Conservation (phyloP, 1,140 invertebrate species). For the Andrena cerasifolii region DNA sequence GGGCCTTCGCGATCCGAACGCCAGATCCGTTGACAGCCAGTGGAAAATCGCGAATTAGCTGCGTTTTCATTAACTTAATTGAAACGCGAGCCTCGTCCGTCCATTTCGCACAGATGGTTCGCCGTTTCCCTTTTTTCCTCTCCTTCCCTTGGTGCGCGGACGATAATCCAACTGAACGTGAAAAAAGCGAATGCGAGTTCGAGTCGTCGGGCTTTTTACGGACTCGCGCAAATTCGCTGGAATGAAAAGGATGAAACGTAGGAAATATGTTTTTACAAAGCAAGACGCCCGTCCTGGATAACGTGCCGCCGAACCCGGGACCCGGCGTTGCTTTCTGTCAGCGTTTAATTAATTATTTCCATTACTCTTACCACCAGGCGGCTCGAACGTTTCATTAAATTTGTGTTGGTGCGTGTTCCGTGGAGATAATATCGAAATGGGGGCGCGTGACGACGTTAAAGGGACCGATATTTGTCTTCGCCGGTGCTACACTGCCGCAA, state of each 20-base stretch:
- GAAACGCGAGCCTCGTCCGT: constrained; percentile 13
- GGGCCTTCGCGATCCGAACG: constrained; percentile 1
- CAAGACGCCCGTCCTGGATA: neutral
- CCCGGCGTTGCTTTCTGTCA: neutral
- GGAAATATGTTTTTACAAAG: neutral
- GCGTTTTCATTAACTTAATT: constrained; percentile 62
- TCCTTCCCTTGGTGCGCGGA: no score
- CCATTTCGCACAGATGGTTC: neutral
- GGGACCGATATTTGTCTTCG: no score
- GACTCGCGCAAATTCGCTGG: neutral
- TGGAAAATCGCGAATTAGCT: constrained; percentile 8
- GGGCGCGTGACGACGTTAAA: no score
- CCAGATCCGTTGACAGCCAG: neutral
- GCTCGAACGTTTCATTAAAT: no score
- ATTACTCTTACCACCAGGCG: neutral
- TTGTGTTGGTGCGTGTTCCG: no score
- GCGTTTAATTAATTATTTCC: constrained; percentile 32
- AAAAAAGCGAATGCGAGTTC: neutral
- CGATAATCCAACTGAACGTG: constrained; percentile 15
- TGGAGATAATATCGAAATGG: no score
- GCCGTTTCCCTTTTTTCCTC: no score
- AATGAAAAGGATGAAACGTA: neutral
- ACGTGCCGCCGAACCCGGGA: neutral
- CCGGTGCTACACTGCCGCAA: no score
- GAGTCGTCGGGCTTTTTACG: neutral